These are phyloP conservation scores for Paraplagusia blochii DNA, from an alignment of 2,113 vertebrate genomes.

Conservation along the genomic window DNA sequence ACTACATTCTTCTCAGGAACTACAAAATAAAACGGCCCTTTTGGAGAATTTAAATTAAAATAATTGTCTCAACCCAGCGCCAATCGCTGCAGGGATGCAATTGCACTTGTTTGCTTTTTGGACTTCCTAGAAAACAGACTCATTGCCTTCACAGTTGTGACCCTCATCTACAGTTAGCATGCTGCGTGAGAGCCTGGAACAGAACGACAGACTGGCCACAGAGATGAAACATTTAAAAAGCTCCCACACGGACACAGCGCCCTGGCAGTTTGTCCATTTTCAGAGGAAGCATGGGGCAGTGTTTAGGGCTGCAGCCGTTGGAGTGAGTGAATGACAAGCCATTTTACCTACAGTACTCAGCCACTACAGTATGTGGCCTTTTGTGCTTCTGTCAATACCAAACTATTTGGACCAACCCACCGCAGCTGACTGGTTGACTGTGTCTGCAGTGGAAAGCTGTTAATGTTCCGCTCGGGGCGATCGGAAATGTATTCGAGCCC, in stretches of 20 bases:
- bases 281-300: conserved; percentile 34
- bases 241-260: conserved; percentile 49
- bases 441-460: conserved; percentile 48
- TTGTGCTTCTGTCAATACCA: conserved; percentile 57
- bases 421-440: conserved; percentile 47
- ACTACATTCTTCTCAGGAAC: conserved; percentile 1
- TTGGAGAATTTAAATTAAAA: conserved; percentile 13
- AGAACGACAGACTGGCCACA: conserved; percentile 33
- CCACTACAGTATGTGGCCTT: conserved; percentile 9
- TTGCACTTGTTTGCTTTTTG: conserved; percentile 35
- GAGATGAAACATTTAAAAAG: conserved; percentile 50
- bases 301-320: conserved; percentile 52
- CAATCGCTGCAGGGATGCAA: conserved; percentile 14
- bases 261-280: conserved; percentile 53
- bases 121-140: conserved; percentile 17
- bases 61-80: not conserved
- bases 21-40: not conserved
- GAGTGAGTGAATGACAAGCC: conserved; percentile 34
- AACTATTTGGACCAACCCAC: conserved; percentile 50
- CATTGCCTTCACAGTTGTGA: conserved; percentile 13
- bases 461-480: conserved; percentile 50
- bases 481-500: conserved; percentile 59
- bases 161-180: conserved; percentile 12
- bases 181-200: conserved; percentile 25
- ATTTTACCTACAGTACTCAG: conserved; percentile 36